phyloP scores from a whole-genome alignment of 2,888 invertebrate species.

The Litoditis marina region DNA sequence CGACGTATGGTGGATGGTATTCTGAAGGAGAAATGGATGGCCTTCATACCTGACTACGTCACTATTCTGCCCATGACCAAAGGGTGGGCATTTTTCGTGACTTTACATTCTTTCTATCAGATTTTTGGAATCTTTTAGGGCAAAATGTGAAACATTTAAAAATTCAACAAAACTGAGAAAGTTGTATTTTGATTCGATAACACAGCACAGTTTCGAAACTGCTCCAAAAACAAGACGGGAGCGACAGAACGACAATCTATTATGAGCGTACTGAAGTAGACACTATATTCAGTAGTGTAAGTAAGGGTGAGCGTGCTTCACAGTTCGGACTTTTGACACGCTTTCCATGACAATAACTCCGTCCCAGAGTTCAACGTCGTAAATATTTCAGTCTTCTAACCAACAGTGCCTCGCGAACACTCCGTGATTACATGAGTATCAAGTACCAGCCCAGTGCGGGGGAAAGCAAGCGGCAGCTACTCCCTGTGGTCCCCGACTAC shows the following conservation, averaged over 20 bases:
- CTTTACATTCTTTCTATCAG: conserved; percentile 7
- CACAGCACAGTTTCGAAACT: too few species aligned
- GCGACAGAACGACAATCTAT: too few species aligned
- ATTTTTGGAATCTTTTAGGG: not conserved
- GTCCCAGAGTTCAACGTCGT: too few species aligned
- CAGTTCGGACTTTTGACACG: too few species aligned
- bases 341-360: too few species aligned
- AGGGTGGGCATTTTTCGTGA: conserved; percentile 41
- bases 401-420: conserved; percentile 38
- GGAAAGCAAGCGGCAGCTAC: conserved; percentile 11
- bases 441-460: conserved; percentile 29
- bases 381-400: conserved; percentile 29
- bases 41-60: conserved; percentile 57
- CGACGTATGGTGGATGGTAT: conserved; percentile 55
- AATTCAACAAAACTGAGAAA: too few species aligned
- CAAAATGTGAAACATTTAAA: not conserved
- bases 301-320: too few species aligned
- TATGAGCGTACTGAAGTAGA: too few species aligned
- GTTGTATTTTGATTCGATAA: too few species aligned
- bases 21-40: conserved; percentile 55
- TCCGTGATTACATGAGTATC: conserved; percentile 49
- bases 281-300: too few species aligned
- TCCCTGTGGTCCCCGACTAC: conserved; percentile 6
- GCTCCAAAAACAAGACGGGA: too few species aligned
- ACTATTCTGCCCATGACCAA: conserved; percentile 42